Evolutionary conservation across 2,113 vertebrate species (phyloP).

Genomic region (Okapia johnstoni): DNA sequence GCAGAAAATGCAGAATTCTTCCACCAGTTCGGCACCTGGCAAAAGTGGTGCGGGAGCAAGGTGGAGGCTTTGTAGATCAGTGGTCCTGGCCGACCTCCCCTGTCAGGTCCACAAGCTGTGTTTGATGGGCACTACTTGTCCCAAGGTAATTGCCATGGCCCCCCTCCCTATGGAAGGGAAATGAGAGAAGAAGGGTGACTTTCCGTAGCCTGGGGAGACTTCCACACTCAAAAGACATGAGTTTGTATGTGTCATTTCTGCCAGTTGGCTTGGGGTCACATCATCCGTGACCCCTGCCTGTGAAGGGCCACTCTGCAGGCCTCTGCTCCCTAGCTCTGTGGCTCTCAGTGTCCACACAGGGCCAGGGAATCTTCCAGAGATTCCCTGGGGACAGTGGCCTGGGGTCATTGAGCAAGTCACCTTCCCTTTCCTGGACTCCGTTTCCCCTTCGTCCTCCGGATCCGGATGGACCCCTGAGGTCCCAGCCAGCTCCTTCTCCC

Average conservation of each 20-base stretch:
- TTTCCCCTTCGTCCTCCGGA: constrained; percentile 29
- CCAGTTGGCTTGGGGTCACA: not conserved
- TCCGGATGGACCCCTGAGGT: not conserved
- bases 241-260: not conserved
- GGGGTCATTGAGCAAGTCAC: not conserved
- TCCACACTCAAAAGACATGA: not conserved
- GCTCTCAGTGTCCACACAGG: not conserved
- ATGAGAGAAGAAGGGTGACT: not conserved
- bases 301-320: not conserved
- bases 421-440: not conserved
- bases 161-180: not conserved
- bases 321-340: not conserved
- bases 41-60: accelerated
- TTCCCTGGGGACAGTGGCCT: not conserved
- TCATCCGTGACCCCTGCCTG: not conserved
- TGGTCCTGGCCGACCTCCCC: not conserved
- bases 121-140: not conserved
- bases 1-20: not conserved
- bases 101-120: not conserved
- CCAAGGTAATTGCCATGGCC: not conserved
- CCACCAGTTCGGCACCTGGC: not conserved
- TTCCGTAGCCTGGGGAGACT: not conserved
- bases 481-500: not conserved
- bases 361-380: not conserved
- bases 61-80: not conserved